A percentile compares a stretch with the other conserved stretches of the same genome.
Conservation (phyloP, 2,888 invertebrate genomes). For the Diachrysia chrysitis region DNA sequence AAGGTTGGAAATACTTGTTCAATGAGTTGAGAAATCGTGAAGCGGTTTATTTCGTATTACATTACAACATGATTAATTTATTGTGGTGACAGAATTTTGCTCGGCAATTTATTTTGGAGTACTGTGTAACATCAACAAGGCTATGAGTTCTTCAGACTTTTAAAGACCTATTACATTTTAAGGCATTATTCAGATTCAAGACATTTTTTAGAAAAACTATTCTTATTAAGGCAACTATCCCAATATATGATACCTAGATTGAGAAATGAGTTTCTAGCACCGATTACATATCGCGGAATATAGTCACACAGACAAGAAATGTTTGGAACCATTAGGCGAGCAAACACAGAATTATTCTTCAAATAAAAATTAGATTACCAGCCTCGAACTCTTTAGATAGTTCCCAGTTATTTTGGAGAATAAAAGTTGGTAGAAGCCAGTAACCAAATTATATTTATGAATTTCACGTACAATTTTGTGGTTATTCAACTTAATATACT, state of each 20-base stretch:
- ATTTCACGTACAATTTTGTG: not conserved
- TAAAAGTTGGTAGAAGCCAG: not conserved
- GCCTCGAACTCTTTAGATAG: no score
- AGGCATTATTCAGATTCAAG: not conserved
- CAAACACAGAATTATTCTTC: not conserved
- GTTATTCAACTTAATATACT: no score
- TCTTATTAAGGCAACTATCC: not conserved
- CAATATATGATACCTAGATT: not conserved
- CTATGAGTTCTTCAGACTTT: constrained; percentile 1
- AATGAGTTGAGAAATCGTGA: not conserved
- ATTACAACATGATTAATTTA: not conserved
- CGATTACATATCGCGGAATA: not conserved
- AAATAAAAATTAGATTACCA: no score
- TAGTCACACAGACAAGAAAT: not conserved
- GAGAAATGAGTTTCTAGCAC: not conserved
- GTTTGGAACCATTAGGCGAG: not conserved
- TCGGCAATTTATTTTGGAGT: not conserved
- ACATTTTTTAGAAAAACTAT: not conserved
- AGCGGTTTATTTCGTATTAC: not conserved
- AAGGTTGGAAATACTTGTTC: not conserved
- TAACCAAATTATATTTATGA: constrained; percentile 1
- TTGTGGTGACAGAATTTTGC: not conserved
- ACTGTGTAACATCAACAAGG: not conserved
- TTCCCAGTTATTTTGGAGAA: not conserved
- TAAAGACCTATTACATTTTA: not conserved